Percentiles rank a stretch among this genome's conserved stretches.
Conservation (phyloP, 2,888 invertebrate species). For the Apodemia mormo region DNA sequence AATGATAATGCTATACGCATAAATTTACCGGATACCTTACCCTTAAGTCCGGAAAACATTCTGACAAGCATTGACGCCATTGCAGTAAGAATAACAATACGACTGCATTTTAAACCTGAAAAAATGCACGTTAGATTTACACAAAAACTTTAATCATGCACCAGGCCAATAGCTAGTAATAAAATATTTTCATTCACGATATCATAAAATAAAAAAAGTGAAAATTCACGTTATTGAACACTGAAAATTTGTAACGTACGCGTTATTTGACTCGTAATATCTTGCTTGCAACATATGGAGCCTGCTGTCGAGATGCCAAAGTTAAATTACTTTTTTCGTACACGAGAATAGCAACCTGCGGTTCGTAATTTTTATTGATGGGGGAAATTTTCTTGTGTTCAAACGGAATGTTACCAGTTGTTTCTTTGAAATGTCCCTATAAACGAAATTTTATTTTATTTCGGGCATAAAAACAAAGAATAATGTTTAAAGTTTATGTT, state of each 20-base stretch:
- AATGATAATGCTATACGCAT: no score
- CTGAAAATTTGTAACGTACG: slow-evolving; percentile 10
- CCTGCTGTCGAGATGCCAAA: slow-evolving; percentile 17
- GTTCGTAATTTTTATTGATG: slow-evolving; percentile 20
- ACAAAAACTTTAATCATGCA: no score
- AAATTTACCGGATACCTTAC: no score
- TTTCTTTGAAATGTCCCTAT: slow-evolving; percentile 9
- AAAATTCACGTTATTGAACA: slow-evolving; percentile 1
- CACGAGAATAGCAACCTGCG: slow-evolving; percentile 16
- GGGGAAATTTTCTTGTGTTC: slow-evolving; percentile 12
- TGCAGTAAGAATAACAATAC: no score
- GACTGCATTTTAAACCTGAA: no score
- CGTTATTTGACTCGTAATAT: slow-evolving; percentile 15
- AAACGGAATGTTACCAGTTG: slow-evolving; percentile 12
- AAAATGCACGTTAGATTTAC: no score
- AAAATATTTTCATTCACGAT: no score
- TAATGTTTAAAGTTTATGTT: slow-evolving; percentile 6
- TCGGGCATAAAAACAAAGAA: slow-evolving; percentile 1
- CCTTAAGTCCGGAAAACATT: no score
- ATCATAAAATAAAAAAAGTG: background rate
- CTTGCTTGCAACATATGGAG: slow-evolving; percentile 16
- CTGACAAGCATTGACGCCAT: no score
- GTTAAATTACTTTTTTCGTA: slow-evolving; percentile 18
- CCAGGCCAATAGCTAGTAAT: no score
- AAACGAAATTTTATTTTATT: slow-evolving; percentile 4